Conservation (phyloP, 1,140 invertebrate species). For the Psix sp. region DNA sequence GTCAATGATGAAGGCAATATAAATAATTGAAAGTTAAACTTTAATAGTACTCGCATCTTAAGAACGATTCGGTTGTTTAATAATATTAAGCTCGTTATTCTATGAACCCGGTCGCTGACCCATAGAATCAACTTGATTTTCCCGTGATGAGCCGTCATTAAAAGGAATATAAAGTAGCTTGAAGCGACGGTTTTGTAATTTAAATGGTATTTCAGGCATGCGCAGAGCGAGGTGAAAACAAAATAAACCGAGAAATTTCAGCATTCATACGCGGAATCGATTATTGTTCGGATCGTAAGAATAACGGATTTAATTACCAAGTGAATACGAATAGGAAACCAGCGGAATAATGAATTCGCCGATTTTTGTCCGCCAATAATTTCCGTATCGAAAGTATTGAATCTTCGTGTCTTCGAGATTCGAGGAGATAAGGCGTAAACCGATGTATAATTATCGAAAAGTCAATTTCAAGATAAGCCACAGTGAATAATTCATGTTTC, state of each 20-base stretch:
- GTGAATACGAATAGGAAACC: no score
- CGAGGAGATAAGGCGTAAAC: no score
- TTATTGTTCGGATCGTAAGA: no score
- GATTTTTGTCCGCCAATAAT: no score
- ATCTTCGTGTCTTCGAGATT: no score
- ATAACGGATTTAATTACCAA: no score
- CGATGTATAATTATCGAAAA: no score
- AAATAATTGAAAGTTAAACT: conserved; percentile 5
- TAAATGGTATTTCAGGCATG: conserved; percentile 41
- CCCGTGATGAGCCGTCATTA: conserved; percentile 38
- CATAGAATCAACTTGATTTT: conserved; percentile 41
- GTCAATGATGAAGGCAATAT: no score
- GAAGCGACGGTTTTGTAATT: conserved; percentile 43
- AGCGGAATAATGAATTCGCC: no score
- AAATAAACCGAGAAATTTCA: conserved; percentile 33
- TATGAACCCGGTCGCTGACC: conserved; percentile 38
- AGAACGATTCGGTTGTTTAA: conserved; percentile 9
- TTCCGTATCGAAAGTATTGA: no score
- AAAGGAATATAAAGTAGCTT: conserved; percentile 49
- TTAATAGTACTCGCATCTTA: conserved; percentile 14
- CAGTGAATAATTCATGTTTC: conserved; percentile 69
- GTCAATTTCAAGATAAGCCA: conserved; percentile 43
- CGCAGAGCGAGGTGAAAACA: conserved; percentile 18
- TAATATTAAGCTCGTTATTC: conserved; percentile 25
- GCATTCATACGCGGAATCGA: conserved; percentile 10